A percentile compares a stretch with the other conserved stretches of the same genome.
Evolutionary conservation across 2,888 invertebrate genomes (phyloP).

Genomic region (Cactoblastis cactorum): DNA sequence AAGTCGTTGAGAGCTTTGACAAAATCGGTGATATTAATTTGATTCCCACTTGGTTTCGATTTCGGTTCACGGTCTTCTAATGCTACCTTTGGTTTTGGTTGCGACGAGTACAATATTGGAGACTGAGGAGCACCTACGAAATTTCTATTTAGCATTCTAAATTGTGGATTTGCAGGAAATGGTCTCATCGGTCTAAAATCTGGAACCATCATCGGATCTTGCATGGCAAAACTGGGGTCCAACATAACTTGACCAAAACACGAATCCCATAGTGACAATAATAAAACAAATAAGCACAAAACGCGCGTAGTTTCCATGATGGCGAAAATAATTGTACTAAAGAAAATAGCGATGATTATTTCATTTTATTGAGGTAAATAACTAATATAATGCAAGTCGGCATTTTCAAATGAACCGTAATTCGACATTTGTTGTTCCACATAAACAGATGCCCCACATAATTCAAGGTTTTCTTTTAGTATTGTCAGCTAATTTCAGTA

Average conservation of each 20-base stretch:
- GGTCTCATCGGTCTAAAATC: conserved; percentile 7
- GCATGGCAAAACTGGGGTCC: conserved; percentile 41
- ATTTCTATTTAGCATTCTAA: conserved; percentile 8
- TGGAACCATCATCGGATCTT: conserved; percentile 15
- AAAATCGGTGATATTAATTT: conserved; percentile 35
- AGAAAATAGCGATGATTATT: conserved; percentile 28
- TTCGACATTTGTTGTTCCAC: conserved; percentile 27
- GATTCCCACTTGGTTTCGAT: conserved; percentile 22
- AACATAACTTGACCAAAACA: conserved; percentile 36
- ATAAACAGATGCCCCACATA: conserved; percentile 40
- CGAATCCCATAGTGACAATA: conserved; percentile 32
- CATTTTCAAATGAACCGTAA: conserved; percentile 35
- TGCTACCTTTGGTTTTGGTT: conserved; percentile 22
- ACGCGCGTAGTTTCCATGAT: conserved; percentile 40
- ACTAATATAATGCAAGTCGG: conserved; percentile 37
- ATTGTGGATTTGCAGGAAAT: conserved; percentile 20
- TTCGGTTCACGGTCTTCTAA: conserved; percentile 23
- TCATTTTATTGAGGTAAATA: conserved; percentile 30
- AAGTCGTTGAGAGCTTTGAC: conserved; percentile 37
- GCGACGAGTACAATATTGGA: conserved; percentile 17
- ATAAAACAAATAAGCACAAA: conserved; percentile 25
- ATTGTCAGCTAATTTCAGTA: conserved; percentile 69
- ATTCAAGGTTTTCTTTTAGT: conserved; percentile 32
- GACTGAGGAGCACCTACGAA: conserved; percentile 17
- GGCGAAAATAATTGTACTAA: conserved; percentile 29